Evolutionary conservation across 2,888 invertebrate species (phyloP), one percentile per base, ranked within the genome.

Genomic region (Seira musarum): DNA sequence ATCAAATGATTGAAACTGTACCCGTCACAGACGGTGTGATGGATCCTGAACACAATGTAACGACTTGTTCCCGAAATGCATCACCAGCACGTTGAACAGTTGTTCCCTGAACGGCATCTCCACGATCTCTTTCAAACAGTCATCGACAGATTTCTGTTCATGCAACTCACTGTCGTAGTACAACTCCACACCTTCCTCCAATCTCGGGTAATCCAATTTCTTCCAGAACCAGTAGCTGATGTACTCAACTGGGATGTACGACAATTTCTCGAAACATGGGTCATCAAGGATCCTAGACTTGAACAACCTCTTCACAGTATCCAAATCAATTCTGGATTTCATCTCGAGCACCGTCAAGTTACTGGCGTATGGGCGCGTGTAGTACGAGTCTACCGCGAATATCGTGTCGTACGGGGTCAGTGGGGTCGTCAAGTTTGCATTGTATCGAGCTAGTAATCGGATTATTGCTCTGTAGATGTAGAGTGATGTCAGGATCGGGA

Each of bases 1-100:
- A 86, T 74, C 24, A 86, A 63, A 71, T 85, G 84, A 74, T 86
- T 86, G 71, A 84, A 84, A 53, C 83, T 84, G 75, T 86, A 86
- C 17, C 85, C 85, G 73, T 85, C 85, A 21, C 85, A 85, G 6
- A 85, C 77, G 5, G 83, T 81, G 53, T 86, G 85, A 67, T 86
- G 85, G 53, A 86, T 79, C 64, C 85, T 74, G 49, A 85, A 82
- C 15, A 82, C 83, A 22, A 86, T 25, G 0, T 84, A 69, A 46
- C 74, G 81, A n/a, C 67, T 82, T 78, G 24, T 72, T 83, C 82
- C 85, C 85, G 82, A 46, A 82, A 74, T 15, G 77, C 66, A 60
- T 30, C 24, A 66, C 60, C 70, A 6, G 53, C 68, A 57, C 82
- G 84, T 73, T 73, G 21, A 86, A 81, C 1, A 82, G 76, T 21